Conservation (phyloP, 2,888 invertebrate genomes). For the Callyntrura sp. region DNA sequence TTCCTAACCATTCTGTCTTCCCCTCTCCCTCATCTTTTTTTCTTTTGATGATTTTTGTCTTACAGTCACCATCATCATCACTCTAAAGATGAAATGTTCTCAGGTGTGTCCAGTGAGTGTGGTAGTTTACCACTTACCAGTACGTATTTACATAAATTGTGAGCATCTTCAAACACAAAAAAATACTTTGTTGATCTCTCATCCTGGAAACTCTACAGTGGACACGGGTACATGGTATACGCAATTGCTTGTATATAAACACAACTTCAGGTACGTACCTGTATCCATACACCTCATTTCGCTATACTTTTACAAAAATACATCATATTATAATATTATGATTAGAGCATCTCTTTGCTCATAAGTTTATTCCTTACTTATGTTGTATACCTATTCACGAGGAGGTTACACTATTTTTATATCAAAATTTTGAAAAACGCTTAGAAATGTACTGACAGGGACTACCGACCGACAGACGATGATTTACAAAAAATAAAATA, state of each 20-base stretch:
- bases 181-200: slow-evolving; percentile 15
- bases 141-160: background rate
- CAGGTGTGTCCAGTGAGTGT: slow-evolving; percentile 64
- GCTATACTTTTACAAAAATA: slow-evolving; percentile 1
- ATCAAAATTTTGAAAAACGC: background rate
- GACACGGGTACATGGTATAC: background rate
- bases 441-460: background rate
- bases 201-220: background rate
- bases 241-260: background rate
- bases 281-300: background rate
- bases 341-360: slow-evolving; percentile 23
- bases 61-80: slow-evolving; percentile 49
- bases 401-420: background rate
- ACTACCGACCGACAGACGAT: slow-evolving; percentile 49
- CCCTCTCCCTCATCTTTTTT: slow-evolving; percentile 51
- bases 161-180: slow-evolving; percentile 21
- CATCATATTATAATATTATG: slow-evolving; percentile 30
- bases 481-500: slow-evolving; percentile 38
- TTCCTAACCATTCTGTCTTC: slow-evolving; percentile 12
- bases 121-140: slow-evolving; percentile 26
- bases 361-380: background rate
- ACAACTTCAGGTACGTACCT: background rate
- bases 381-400: too few relatives aligned
- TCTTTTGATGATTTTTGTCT: slow-evolving; percentile 65
- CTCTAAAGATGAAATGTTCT: slow-evolving; percentile 49